Percentiles rank a stretch among this genome's conserved stretches.
Evolutionary conservation across 1,140 invertebrate genomes (phyloP).

Genomic region (Lineus longissimus): DNA sequence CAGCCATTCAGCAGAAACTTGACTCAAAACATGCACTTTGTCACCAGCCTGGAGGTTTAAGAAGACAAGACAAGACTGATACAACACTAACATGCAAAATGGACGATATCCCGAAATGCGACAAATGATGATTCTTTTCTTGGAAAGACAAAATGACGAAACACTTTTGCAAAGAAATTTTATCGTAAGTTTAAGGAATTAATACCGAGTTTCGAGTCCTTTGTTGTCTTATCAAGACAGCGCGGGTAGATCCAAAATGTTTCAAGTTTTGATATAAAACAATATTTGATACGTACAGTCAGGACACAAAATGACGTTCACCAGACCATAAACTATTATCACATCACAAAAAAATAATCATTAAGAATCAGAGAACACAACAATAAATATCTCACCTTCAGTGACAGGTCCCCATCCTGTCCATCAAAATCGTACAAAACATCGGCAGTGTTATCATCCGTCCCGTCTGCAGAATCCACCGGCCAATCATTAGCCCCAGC

Average conservation of each 20-base stretch:
- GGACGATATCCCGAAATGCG: not conserved
- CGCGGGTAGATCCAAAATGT: too few species aligned
- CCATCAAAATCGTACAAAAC: constrained; percentile 15
- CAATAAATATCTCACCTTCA: constrained; percentile 19
- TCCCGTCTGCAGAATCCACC: not conserved
- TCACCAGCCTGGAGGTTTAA: constrained; percentile 60
- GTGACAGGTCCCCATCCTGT: constrained; percentile 17
- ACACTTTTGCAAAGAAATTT: not conserved
- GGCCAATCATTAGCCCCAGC: not conserved
- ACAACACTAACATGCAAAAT: not conserved
- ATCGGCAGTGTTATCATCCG: constrained; percentile 2
- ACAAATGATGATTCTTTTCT: not conserved
- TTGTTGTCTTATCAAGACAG: too few species aligned
- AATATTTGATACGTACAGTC: too few species aligned
- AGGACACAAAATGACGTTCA: too few species aligned
- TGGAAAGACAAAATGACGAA: not conserved
- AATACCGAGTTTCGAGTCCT: not conserved
- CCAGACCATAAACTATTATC: too few species aligned
- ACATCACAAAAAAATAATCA: too few species aligned
- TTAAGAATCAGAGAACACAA: not conserved
- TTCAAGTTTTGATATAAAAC: too few species aligned
- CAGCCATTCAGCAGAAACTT: constrained; percentile 69
- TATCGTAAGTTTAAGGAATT: not conserved
- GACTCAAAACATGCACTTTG: constrained; percentile 65
- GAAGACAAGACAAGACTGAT: constrained; percentile 9